Percentiles rank a stretch among this genome's conserved stretches.
Evolutionary conservation across 2,888 invertebrate genomes (phyloP).

Genomic region (Spodoptera exigua): DNA sequence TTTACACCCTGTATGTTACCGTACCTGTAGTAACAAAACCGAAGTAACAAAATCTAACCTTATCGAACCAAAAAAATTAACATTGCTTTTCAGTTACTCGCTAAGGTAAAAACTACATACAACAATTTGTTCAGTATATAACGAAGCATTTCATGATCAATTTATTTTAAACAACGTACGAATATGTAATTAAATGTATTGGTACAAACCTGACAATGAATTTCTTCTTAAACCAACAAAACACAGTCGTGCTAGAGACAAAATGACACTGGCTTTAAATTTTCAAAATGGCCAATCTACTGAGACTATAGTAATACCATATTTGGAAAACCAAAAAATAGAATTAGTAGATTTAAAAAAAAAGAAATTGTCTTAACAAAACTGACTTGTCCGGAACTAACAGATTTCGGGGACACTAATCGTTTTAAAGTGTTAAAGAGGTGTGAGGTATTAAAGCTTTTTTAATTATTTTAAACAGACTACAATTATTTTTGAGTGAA

Average conservation of each 20-base stretch:
- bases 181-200: neutral
- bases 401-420: slow-evolving; percentile 8
- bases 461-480: no score
- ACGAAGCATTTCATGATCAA: neutral
- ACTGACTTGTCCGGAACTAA: slow-evolving; percentile 7
- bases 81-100: neutral
- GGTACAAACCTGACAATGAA: slow-evolving; percentile 13
- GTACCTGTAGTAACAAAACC: slow-evolving; percentile 6
- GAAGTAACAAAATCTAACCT: slow-evolving; percentile 6
- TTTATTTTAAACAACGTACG: neutral
- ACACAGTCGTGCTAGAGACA: slow-evolving; percentile 1
- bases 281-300: slow-evolving; percentile 4
- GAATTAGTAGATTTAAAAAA: neutral
- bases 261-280: slow-evolving; percentile 8
- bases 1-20: no score
- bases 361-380: slow-evolving; percentile 7
- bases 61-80: neutral
- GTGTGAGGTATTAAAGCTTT: no score
- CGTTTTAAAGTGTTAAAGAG: neutral
- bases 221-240: slow-evolving; percentile 2
- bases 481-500: no score
- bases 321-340: slow-evolving; percentile 1
- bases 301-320: slow-evolving; percentile 1
- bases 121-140: neutral
- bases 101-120: neutral